Evolutionary conservation across 2,113 vertebrate species (phyloP).

Genomic region (Merops nubicus): DNA sequence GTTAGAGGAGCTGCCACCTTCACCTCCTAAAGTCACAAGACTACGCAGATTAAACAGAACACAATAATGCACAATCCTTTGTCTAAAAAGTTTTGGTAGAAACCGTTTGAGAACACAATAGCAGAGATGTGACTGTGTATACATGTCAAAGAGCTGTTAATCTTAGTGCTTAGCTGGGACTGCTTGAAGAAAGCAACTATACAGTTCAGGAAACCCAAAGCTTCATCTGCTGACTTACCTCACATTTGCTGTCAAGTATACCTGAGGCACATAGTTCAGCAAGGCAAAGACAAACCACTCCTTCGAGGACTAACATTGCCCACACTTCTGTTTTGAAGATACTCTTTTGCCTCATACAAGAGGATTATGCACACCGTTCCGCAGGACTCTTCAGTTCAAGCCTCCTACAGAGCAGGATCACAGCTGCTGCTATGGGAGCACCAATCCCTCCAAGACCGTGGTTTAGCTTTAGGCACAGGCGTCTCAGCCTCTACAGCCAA

Average conservation of each 20-base stretch:
- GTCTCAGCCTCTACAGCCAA: background rate
- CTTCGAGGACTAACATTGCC: background rate
- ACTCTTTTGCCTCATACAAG: background rate
- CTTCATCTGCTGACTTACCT: background rate
- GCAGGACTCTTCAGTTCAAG: background rate
- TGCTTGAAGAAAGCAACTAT: background rate
- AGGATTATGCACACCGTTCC: background rate
- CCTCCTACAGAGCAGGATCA: background rate
- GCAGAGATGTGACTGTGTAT: background rate
- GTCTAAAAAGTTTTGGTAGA: background rate
- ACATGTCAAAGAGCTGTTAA: background rate
- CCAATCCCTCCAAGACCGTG: background rate
- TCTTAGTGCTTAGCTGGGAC: background rate
- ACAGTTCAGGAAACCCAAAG: background rate
- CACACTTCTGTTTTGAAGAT: background rate
- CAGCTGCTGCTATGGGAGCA: background rate
- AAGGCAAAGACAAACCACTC: background rate
- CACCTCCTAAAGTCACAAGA: background rate
- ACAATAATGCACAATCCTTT: background rate
- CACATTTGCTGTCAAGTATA: background rate
- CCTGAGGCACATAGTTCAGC: background rate
- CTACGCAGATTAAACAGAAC: background rate
- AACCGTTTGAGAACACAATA: background rate
- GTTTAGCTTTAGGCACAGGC: background rate
- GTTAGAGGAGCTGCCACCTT: background rate